These are phyloP conservation scores for Colletes collaris DNA, from an alignment of 2,888 invertebrate species.

Conservation along the genomic window DNA sequence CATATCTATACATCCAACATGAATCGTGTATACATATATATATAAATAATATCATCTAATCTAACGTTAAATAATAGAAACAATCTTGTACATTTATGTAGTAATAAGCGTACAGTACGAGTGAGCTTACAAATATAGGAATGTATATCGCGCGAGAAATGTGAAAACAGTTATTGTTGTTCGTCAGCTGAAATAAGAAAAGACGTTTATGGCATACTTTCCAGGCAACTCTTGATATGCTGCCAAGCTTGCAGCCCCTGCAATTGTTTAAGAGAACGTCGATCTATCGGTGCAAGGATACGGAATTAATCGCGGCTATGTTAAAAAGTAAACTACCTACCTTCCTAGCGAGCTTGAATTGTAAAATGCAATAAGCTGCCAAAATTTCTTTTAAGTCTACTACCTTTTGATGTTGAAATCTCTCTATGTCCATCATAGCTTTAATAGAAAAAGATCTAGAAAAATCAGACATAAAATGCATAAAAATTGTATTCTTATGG, in stretches of 20 bases:
- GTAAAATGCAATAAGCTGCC: constrained; percentile 87
- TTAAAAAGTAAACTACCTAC: constrained; percentile 80
- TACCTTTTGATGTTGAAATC: constrained; percentile 90
- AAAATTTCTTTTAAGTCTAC: constrained; percentile 89
- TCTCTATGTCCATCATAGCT: constrained; percentile 88
- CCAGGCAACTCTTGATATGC: constrained; percentile 89
- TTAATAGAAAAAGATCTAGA: constrained; percentile 88
- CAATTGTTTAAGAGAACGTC: constrained; percentile 70
- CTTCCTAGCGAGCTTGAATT: constrained; percentile 90
- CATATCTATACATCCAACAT: constrained; percentile 62
- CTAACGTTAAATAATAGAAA: constrained; percentile 72
- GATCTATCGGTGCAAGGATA: constrained; percentile 2
- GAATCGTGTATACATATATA: constrained; percentile 35
- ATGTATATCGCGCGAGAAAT: constrained; percentile 72
- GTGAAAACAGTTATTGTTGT: constrained; percentile 75
- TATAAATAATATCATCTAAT: constrained; percentile 56
- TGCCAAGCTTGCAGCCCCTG: constrained; percentile 91
- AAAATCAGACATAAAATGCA: constrained; percentile 41
- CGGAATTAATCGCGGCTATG: background rate
- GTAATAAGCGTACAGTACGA: constrained; percentile 67
- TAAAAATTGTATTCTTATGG: too few species aligned
- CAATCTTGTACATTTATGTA: constrained; percentile 68
- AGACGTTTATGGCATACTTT: constrained; percentile 87
- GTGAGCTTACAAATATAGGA: constrained; percentile 73
- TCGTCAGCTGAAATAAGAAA: constrained; percentile 44